Percentiles rank a stretch among this genome's conserved stretches.
Evolutionary conservation across 2,888 invertebrate species (phyloP).

Genomic region (Tetanocera ferruginea): DNA sequence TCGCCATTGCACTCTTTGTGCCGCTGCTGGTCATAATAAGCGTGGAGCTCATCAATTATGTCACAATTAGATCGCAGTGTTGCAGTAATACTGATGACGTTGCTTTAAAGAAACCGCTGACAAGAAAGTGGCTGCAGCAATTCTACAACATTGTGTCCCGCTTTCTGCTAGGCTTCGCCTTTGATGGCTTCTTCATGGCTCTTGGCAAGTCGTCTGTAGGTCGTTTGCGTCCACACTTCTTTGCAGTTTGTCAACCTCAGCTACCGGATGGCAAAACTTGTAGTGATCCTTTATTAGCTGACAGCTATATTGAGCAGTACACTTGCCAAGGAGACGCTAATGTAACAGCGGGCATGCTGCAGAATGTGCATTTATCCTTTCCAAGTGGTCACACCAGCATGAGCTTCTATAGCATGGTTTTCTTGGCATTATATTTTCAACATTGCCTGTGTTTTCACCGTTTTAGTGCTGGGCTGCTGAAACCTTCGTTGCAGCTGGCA

Average conservation of each 20-base stretch:
- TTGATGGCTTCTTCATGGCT: not conserved
- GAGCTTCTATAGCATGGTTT: slow-evolving; percentile 57
- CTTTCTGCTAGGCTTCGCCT: not conserved
- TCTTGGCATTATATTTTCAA: slow-evolving; percentile 53
- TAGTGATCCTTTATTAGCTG: not conserved
- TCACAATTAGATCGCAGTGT: not conserved
- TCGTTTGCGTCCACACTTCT: slow-evolving; percentile 59
- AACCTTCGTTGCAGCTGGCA: slow-evolving; percentile 40
- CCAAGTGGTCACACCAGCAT: slow-evolving; percentile 60
- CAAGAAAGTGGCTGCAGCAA: not conserved
- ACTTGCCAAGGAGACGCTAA: slow-evolving; percentile 1
- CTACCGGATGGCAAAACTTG: slow-evolving; percentile 53
- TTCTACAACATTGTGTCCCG: not conserved
- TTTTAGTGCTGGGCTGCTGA: not conserved
- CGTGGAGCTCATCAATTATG: slow-evolving; percentile 47
- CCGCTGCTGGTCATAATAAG: slow-evolving; percentile 48
- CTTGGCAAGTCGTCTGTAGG: slow-evolving; percentile 54
- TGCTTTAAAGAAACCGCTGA: not conserved
- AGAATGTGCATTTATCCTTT: slow-evolving; percentile 55
- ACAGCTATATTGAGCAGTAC: slow-evolving; percentile 25
- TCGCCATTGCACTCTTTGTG: slow-evolving; percentile 46
- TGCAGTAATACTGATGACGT: no score
- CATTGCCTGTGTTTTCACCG: slow-evolving; percentile 28
- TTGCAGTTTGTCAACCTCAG: slow-evolving; percentile 54
- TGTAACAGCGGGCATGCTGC: not conserved